Conservation (phyloP, 2,888 invertebrate genomes). For the Spodoptera exigua region DNA sequence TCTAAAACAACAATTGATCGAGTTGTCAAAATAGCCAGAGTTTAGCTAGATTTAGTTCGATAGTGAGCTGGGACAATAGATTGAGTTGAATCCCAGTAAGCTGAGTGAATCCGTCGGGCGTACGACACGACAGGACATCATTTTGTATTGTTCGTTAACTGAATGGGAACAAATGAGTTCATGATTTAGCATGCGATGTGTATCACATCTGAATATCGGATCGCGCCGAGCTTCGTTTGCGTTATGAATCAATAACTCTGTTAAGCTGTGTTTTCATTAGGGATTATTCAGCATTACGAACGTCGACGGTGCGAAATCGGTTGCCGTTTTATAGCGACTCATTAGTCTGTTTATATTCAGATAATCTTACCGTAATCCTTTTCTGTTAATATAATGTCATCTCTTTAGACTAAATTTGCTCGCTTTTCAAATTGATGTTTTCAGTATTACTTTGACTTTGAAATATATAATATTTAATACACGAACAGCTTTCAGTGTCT, state of each 20-base stretch:
- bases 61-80: conserved; percentile 54
- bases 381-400: conserved; percentile 2
- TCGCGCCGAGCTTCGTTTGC: conserved; percentile 69
- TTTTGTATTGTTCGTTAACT: conserved; percentile 78
- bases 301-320: conserved; percentile 50
- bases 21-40: conserved; percentile 54
- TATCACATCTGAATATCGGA: conserved; percentile 75
- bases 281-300: conserved; percentile 67
- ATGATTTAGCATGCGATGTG: conserved; percentile 79
- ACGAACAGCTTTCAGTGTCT: not conserved
- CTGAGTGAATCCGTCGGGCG: conserved; percentile 67
- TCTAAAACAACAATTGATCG: conserved; percentile 32
- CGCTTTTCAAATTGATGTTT: not conserved
- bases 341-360: conserved; percentile 35
- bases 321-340: conserved; percentile 42
- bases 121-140: conserved; percentile 69
- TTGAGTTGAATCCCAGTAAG: conserved; percentile 71
- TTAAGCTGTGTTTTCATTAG: conserved; percentile 72
- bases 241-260: conserved; percentile 76
- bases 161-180: conserved; percentile 84
- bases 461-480: not conserved
- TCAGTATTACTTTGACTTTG: not conserved
- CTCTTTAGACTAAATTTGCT: too few species aligned
- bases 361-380: conserved; percentile 18
- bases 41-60: conserved; percentile 60